Base-by-base conservation (phyloP, 2,797 vertebrate genomes). In the Cossypha caffra region DNA sequence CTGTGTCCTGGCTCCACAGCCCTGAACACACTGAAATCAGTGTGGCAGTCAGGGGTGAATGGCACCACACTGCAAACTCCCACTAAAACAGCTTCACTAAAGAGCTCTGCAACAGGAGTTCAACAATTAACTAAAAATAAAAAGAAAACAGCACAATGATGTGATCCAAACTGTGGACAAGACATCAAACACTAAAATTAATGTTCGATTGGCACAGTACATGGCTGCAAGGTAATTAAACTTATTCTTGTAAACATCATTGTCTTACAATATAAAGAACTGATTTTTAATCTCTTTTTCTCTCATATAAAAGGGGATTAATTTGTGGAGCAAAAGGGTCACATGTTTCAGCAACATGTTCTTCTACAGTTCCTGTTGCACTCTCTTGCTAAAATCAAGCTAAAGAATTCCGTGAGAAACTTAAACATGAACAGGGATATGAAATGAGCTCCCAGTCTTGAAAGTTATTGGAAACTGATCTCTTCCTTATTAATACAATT, bases 401-500 rank as follows among this genome's bases (percentile, higher is more conserved):
- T 47, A 72, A 87, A 92, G 86, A 95, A 93, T 29, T 51, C 55
- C 0, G 0, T 52, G 90, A 91, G 96, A 90, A 97, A 88, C 88
- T 94, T 74, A 71, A 85, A 50, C 48, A 33, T 31, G 86, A 88
- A 68, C 63, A 95, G 79, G 90, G 97, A 95, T 98, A 97, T 95
- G 95, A 96, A 96, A 91, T 52, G 95, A 98, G 96, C 92, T 87
- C 73, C 85, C 40, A 50, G 95, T 63, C 87, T 88, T 68, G 95
- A 37, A 73, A 93, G 93, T 97, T 98, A 98, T 98, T 98, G 98
- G 97, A 98, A 98, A 97, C 96, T 98, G 98, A 98, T 98, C 98
- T 98, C 98, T 78, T 97, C 97, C 98, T 98, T 98, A 98, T 98
- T 98, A 98, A 98, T 93, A 85, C 86, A 97, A 98, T 97, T 98